Evolutionary conservation across 2,888 invertebrate species (phyloP).

Genomic region (Archips xylosteana): DNA sequence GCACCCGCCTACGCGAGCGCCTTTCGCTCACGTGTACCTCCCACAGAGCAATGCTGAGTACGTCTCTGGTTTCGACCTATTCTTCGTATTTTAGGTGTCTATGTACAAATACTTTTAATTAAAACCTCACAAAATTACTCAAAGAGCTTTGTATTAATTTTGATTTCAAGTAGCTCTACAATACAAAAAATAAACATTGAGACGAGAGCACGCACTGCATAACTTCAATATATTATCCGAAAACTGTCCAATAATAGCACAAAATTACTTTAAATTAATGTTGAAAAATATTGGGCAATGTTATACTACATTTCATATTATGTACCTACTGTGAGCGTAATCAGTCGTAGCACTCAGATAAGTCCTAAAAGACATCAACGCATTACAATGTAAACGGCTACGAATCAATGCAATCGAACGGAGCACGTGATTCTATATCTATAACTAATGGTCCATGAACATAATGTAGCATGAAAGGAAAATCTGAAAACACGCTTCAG

Average conservation of each 20-base stretch:
- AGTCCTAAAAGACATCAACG: constrained; percentile 44
- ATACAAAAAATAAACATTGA: not conserved
- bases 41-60: constrained; percentile 41
- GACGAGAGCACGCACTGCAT: not conserved
- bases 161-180: not conserved
- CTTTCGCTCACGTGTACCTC: constrained; percentile 41
- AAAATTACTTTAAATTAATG: not conserved
- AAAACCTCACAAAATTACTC: not conserved
- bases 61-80: constrained; percentile 39
- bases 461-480: constrained; percentile 64
- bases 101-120: not conserved
- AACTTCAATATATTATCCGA: not conserved
- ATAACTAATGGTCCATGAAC: constrained; percentile 60
- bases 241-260: not conserved
- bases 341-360: constrained; percentile 14
- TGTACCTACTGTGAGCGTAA: constrained; percentile 9
- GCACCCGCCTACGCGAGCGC: constrained; percentile 40
- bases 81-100: constrained; percentile 14
- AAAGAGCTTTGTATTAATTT: not conserved
- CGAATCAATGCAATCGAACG: constrained; percentile 6
- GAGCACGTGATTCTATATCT: constrained; percentile 40
- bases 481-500: constrained; percentile 68
- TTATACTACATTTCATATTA: not conserved
- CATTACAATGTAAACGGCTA: constrained; percentile 27
- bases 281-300: constrained; percentile 13